Conservation (phyloP, 1,140 invertebrate species). For the Antheraea pernyi region DNA sequence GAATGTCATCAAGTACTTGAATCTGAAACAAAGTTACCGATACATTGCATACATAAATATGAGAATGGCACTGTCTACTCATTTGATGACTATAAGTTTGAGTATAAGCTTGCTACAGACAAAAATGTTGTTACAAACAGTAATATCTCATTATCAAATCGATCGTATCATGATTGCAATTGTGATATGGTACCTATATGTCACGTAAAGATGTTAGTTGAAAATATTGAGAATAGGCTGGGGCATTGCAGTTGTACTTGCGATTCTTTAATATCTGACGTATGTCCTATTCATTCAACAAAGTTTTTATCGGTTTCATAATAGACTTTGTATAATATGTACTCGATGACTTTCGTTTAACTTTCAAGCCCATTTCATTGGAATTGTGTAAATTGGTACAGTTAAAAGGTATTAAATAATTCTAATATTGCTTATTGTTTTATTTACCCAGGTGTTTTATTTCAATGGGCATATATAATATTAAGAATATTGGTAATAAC, state of each 20-base stretch:
- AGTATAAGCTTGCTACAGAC: neutral
- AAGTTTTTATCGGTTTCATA: neutral
- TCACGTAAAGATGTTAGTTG: conserved; percentile 70
- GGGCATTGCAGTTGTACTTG: conserved; percentile 55
- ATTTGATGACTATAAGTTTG: neutral
- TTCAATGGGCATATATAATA: no score
- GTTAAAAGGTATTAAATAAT: no score
- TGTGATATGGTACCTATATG: conserved; percentile 64
- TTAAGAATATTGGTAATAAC: no score
- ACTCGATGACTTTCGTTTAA: no score
- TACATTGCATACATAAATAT: neutral
- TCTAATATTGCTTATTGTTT: no score
- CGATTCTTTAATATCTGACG: conserved; percentile 48
- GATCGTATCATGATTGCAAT: conserved; percentile 37
- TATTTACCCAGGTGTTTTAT: no score
- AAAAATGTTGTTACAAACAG: neutral
- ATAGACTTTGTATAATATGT: neutral
- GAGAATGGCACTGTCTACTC: neutral
- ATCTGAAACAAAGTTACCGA: neutral
- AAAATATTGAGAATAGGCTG: conserved; percentile 61
- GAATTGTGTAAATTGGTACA: no score
- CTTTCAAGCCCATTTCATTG: no score
- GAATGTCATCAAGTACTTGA: conserved; percentile 13
- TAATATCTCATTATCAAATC: neutral
- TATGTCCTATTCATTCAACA: conserved; percentile 55